These are phyloP conservation scores for Esox lucius DNA, from an alignment of 2,797 vertebrate genomes.

Conservation along the genomic window DNA sequence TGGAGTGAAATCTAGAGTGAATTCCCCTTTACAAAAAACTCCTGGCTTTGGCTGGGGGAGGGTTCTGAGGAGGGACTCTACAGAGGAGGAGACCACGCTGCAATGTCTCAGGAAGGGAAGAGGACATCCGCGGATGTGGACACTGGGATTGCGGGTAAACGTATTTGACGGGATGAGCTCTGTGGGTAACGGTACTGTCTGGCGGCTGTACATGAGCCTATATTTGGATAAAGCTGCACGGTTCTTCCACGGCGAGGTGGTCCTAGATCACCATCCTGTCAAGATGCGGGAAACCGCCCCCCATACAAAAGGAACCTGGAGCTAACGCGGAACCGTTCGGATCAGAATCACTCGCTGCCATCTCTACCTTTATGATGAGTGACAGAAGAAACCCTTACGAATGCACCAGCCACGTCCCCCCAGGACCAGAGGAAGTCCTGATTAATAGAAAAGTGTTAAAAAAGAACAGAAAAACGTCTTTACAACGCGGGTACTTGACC, in stretches of 20 bases:
- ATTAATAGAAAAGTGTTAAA: not conserved
- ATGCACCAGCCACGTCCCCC: not conserved
- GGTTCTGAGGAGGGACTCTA: conserved; percentile 23
- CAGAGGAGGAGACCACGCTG: conserved; percentile 42
- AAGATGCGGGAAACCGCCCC: too few relatives aligned
- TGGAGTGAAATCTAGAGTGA: conserved; percentile 78
- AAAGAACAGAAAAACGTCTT: not conserved
- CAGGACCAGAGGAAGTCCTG: not conserved
- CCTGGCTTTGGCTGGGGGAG: not conserved
- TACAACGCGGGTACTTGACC: conserved; percentile 6
- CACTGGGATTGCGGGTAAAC: not conserved
- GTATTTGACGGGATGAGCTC: not conserved
- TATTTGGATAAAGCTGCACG: not conserved
- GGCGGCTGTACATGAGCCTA: not conserved
- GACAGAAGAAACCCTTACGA: not conserved
- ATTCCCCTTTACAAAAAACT: conserved; percentile 33
- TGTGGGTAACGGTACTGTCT: not conserved
- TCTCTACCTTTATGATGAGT: conserved; percentile 4
- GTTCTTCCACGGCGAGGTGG: not conserved
- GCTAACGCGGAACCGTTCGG: conserved; percentile 18
- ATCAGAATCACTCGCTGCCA: not conserved
- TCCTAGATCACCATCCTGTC: not conserved
- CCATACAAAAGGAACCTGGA: not conserved
- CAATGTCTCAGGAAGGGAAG: not conserved
- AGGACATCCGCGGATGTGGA: not conserved